Evolutionary conservation across 2,113 vertebrate species (phyloP).

Genomic region (Centropus bengalensis): DNA sequence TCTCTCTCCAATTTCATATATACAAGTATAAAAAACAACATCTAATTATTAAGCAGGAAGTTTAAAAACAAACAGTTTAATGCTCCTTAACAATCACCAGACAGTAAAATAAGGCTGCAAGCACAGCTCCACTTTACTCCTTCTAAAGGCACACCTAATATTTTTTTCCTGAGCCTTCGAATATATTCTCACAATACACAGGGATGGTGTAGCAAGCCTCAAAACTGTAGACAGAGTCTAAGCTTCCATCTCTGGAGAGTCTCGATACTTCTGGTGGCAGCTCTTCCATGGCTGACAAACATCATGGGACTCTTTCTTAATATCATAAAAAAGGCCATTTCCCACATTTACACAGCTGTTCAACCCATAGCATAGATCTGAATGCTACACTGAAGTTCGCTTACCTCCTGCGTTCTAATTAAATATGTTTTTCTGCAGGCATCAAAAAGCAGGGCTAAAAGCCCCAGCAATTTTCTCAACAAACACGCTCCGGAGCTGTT

Average conservation of each 20-base stretch:
- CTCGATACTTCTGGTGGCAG: not conserved
- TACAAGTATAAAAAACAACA: not conserved
- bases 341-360: constrained; percentile 39
- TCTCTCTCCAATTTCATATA: not conserved
- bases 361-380: not conserved
- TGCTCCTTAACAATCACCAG: not conserved
- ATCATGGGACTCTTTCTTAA: not conserved
- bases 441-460: constrained; percentile 30
- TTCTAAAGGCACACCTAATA: not conserved
- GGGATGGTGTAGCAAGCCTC: not conserved
- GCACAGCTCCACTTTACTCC: not conserved
- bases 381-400: constrained; percentile 5
- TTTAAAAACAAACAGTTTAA: constrained; percentile 14
- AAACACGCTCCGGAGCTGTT: constrained; percentile 48
- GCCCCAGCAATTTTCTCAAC: constrained; percentile 41
- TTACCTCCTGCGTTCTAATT: constrained; percentile 14
- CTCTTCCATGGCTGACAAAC: not conserved
- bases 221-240: not conserved
- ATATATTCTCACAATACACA: not conserved
- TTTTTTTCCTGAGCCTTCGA: not conserved
- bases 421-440: constrained; percentile 10
- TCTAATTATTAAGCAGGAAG: not conserved
- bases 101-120: not conserved
- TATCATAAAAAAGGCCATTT: not conserved
- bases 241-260: not conserved